A percentile compares a stretch with the other conserved stretches of the same genome.
phyloP scores from a whole-genome alignment of 2,888 invertebrate genomes.

The Drosophila paracracens region DNA sequence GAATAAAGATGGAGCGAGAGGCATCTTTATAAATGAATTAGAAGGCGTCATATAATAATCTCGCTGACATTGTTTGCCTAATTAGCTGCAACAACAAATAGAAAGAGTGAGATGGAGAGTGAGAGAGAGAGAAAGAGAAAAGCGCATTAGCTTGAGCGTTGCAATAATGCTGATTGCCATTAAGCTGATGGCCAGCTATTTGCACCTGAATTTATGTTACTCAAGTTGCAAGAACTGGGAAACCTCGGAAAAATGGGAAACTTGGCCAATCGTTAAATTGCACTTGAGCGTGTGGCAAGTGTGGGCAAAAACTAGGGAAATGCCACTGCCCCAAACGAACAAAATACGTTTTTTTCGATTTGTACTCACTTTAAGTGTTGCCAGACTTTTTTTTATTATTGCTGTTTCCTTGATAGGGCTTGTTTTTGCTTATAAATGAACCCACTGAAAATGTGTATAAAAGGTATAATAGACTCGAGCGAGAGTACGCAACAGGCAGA shows the following conservation, averaged over 20 bases:
- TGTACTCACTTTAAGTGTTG: constrained; percentile 40
- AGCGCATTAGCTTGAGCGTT: constrained; percentile 23
- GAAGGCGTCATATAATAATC: constrained; percentile 76
- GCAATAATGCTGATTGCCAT: constrained; percentile 42
- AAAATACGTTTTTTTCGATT: constrained; percentile 29
- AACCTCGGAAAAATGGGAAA: constrained; percentile 25
- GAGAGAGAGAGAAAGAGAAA: constrained; percentile 2
- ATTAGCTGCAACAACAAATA: constrained; percentile 45
- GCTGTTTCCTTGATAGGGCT: constrained; percentile 8
- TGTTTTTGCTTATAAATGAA: constrained; percentile 2
- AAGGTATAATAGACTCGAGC: not conserved
- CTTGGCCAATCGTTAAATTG: constrained; percentile 45
- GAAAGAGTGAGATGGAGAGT: not conserved
- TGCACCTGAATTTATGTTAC: constrained; percentile 47
- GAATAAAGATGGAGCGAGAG: constrained; percentile 27
- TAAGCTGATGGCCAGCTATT: constrained; percentile 46
- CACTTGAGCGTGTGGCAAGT: constrained; percentile 33
- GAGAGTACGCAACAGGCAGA: not conserved
- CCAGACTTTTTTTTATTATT: not conserved
- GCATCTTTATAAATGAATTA: constrained; percentile 69
- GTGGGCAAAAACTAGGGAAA: constrained; percentile 36
- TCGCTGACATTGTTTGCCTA: constrained; percentile 50
- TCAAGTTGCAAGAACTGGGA: constrained; percentile 35
- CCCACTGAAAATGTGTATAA: not conserved
- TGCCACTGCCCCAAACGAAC: constrained; percentile 26